Conservation (phyloP, 2,797 vertebrate species). For the Myotis myotis region DNA sequence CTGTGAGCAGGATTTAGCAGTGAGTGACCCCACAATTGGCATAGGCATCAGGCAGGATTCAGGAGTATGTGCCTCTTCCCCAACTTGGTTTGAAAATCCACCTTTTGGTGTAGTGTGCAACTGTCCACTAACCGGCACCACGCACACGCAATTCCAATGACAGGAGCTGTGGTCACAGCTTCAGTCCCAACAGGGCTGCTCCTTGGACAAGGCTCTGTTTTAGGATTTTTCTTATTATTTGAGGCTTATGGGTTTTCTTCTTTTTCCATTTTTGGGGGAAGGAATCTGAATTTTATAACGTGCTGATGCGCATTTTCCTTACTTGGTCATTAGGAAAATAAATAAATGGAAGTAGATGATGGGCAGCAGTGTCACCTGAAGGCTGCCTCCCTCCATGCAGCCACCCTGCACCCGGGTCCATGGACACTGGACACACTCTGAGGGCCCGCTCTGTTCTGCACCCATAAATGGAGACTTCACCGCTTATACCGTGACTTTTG, state of each 20-base stretch:
- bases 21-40: too few relatives aligned
- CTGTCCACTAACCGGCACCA: not conserved
- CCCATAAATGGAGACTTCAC: fast-evolving
- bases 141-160: too few relatives aligned
- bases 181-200: too few relatives aligned
- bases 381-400: too few relatives aligned
- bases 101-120: not conserved
- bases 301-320: not conserved
- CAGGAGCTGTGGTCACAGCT: too few relatives aligned
- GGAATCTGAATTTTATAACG: not conserved
- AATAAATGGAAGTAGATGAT: not conserved
- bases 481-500: not conserved
- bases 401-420: not conserved
- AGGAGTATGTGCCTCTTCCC: too few relatives aligned
- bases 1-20: too few relatives aligned
- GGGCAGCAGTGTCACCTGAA: fast-evolving
- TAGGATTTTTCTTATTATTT: not conserved
- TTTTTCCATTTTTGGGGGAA: not conserved
- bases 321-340: not conserved
- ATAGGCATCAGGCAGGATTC: too few relatives aligned
- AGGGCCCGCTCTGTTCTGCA: too few relatives aligned
- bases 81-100: not conserved
- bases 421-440: fast-evolving
- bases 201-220: not conserved
- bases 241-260: not conserved